phyloP scores from a whole-genome alignment of 2,888 invertebrate genomes.

The Drosophila flavopinicola region DNA sequence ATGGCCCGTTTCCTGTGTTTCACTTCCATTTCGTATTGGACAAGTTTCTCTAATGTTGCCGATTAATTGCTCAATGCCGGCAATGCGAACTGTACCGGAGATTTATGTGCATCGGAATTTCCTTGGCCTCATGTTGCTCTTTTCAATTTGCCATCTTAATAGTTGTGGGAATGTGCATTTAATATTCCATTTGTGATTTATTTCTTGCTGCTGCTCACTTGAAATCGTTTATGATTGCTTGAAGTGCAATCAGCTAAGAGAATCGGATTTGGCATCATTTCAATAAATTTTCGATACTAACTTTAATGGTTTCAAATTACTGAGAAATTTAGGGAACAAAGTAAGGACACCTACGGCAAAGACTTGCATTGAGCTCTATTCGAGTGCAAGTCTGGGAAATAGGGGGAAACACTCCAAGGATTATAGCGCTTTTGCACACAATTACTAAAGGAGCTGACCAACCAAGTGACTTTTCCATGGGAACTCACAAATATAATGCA shows the following conservation, averaged over 20 bases:
- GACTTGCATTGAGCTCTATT: slow-evolving; percentile 31
- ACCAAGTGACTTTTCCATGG: slow-evolving; percentile 23
- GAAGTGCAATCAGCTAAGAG: slow-evolving; percentile 51
- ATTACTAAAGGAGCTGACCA: slow-evolving; percentile 19
- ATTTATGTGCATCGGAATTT: slow-evolving; percentile 57
- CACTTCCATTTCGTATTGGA: slow-evolving; percentile 41
- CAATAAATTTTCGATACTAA: slow-evolving; percentile 34
- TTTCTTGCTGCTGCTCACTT: slow-evolving; percentile 46
- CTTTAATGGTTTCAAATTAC: slow-evolving; percentile 32
- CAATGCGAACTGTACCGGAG: slow-evolving; percentile 65
- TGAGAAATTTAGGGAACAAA: slow-evolving; percentile 35
- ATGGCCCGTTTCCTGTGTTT: slow-evolving; percentile 34
- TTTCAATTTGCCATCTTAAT: slow-evolving; percentile 46
- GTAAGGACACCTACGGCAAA: slow-evolving; percentile 36
- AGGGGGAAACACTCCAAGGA: neutral
- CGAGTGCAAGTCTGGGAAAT: slow-evolving; percentile 44
- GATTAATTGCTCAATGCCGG: slow-evolving; percentile 60
- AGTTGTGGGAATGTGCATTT: slow-evolving; percentile 64
- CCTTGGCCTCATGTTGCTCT: slow-evolving; percentile 65
- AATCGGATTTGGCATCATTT: slow-evolving; percentile 32
- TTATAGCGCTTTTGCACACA: neutral
- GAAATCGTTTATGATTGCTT: slow-evolving; percentile 13
- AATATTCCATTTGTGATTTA: slow-evolving; percentile 13
- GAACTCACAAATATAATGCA: slow-evolving; percentile 13
- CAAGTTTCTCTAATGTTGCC: slow-evolving; percentile 28